A percentile compares a stretch with the other conserved stretches of the same genome.
Evolutionary conservation across 2,888 invertebrate species (phyloP).

Genomic region (Gibbula magus): DNA sequence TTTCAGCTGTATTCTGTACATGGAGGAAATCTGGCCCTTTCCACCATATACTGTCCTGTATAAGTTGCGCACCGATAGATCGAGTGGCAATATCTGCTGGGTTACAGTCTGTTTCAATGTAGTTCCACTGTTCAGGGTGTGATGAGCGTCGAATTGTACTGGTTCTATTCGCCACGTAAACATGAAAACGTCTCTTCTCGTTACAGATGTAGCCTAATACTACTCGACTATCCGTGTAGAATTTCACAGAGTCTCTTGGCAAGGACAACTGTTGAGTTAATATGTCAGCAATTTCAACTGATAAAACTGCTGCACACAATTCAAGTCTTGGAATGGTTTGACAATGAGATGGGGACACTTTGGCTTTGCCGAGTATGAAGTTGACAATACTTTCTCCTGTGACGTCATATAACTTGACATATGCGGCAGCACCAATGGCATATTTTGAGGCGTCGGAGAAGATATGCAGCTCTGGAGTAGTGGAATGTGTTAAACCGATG

Average conservation of each 20-base stretch:
- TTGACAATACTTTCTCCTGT: background rate
- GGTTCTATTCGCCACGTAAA: constrained; percentile 33
- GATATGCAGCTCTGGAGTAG: constrained; percentile 27
- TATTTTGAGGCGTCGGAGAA: constrained; percentile 39
- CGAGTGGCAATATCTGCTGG: too few relatives aligned
- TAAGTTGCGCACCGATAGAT: too few relatives aligned
- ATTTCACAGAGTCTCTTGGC: background rate
- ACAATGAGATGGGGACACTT: constrained; percentile 26
- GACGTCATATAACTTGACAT: constrained; percentile 1
- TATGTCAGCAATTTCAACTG: constrained; percentile 25
- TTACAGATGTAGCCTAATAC: constrained; percentile 39
- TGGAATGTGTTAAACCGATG: background rate
- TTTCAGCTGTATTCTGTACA: too few relatives aligned
- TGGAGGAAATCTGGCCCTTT: too few relatives aligned
- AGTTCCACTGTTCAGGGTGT: constrained; percentile 32
- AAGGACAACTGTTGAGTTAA: constrained; percentile 17
- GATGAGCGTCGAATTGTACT: constrained; percentile 19
- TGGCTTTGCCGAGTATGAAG: constrained; percentile 18
- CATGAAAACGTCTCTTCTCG: constrained; percentile 31
- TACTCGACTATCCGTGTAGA: constrained; percentile 38
- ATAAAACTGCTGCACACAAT: constrained; percentile 37
- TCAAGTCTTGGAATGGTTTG: constrained; percentile 39
- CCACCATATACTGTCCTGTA: too few relatives aligned
- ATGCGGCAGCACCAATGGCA: constrained; percentile 32
- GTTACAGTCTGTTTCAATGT: too few relatives aligned